Base-by-base conservation (phyloP, 2,888 invertebrate genomes). In the Synergus umbraculus region DNA sequence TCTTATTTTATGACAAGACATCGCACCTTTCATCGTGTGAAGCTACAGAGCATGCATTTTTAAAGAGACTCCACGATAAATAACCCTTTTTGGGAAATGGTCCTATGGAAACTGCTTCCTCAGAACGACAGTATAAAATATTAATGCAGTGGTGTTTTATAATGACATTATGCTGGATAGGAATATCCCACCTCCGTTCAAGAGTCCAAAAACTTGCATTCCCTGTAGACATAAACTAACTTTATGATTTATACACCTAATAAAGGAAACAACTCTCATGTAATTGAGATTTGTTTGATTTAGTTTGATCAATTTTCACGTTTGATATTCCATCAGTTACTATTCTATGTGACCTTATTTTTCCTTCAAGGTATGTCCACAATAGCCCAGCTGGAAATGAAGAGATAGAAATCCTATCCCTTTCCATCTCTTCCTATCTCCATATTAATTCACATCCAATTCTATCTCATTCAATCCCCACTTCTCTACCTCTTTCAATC, bases 1-100 rank as follows among this genome's bases (percentile, higher is more conserved):
- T 73, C 54, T 37, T 73, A 73, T 73, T 54, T 73, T 73, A 73
- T 73, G 73, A 73, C 73, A 73, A 73, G 73, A 54, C 73, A 54
- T 73, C 37, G 37, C n/a, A 54, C 49, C 73, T 73, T 73, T 73
- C 73, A 73, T 73, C 73, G 29, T 29, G 37, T 73, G 73, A 73
- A 9, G 73, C 54, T 54, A 49, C 49, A 37, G 54, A 37, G 22
- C 54, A 73, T 73, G 73, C 37, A 73, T 73, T 54, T 49, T 15
- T 73, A 73, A 73, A 37, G 54, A 54, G 49, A 9, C n/a, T 49
- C 37, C 4, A 73, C 73, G 54, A 54, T 73, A 73, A 73, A 73
- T 73, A 73, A 73, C 73, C 54, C 73, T 73, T 73, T 63, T 73
- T 49, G 49, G 73, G 37, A 73, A 73, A 73, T 37, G 37, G 46